Percentiles rank a stretch among this genome's conserved stretches.
Conservation (phyloP, 2,888 invertebrate species). For the Cheilosia impressa region DNA sequence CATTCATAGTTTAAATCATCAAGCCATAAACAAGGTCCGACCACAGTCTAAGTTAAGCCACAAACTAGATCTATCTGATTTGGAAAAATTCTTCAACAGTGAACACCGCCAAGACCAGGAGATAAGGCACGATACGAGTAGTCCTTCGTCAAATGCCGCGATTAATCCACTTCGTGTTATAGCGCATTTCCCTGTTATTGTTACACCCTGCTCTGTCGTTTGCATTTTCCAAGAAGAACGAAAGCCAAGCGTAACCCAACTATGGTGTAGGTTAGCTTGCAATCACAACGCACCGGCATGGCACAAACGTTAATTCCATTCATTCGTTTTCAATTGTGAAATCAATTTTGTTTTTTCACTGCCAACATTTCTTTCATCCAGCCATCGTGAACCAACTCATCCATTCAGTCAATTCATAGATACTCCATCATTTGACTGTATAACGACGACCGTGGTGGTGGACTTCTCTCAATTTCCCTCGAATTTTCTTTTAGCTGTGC, state of each 20-base stretch:
- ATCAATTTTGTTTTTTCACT: slow-evolving; percentile 17
- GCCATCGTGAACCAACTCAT: slow-evolving; percentile 16
- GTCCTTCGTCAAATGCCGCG: too few relatives aligned
- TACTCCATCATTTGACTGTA: slow-evolving; percentile 17
- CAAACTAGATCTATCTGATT: too few relatives aligned
- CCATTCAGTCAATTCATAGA: slow-evolving; percentile 34
- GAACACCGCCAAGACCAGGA: too few relatives aligned
- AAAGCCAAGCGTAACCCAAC: slow-evolving; percentile 2
- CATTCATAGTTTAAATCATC: too few relatives aligned
- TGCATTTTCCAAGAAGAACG: neutral
- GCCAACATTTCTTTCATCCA: slow-evolving; percentile 15
- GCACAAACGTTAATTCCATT: slow-evolving; percentile 55
- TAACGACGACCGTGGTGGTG: neutral
- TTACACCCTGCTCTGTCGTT: neutral
- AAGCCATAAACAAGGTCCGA: too few relatives aligned
- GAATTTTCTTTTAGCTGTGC: slow-evolving; percentile 35
- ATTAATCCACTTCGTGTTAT: neutral
- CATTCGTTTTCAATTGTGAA: slow-evolving; percentile 54
- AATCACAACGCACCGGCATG: slow-evolving; percentile 34
- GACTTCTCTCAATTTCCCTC: slow-evolving; percentile 44
- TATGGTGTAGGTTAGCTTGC: slow-evolving; percentile 16
- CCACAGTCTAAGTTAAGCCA: too few relatives aligned
- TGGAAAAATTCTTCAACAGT: too few relatives aligned
- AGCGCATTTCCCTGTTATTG: neutral
- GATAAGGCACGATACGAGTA: too few relatives aligned